Percentiles rank a stretch among this genome's conserved stretches.
These are phyloP conservation scores for Rhinogobio ventralis DNA, from an alignment of 2,797 vertebrate species.

Conservation along the genomic window DNA sequence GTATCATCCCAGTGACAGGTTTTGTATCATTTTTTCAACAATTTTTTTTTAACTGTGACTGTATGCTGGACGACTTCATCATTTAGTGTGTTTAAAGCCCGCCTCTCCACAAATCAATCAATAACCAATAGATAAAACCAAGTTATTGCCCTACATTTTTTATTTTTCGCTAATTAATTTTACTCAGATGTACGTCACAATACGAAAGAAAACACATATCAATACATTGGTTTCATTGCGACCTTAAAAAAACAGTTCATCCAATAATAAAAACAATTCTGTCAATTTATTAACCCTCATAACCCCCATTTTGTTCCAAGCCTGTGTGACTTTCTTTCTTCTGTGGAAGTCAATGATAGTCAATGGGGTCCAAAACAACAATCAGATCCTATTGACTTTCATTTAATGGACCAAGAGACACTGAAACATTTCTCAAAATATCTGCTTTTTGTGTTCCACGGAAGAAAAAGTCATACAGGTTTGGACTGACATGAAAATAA, in stretches of 20 bases:
- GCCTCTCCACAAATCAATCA: background rate
- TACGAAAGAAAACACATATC: background rate
- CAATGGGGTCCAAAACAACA: background rate
- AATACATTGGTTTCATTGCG: background rate
- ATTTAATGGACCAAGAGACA: too few species aligned
- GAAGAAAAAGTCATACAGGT: background rate
- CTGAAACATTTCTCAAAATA: background rate
- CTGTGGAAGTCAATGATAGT: background rate
- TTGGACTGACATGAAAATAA: background rate
- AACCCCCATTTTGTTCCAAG: background rate
- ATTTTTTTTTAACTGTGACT: background rate
- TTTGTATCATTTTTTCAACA: background rate
- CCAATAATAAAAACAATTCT: background rate
- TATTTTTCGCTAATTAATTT: background rate
- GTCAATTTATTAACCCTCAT: background rate
- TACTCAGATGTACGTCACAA: background rate
- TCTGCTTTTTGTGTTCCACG: background rate
- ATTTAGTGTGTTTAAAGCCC: background rate
- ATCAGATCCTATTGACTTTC: background rate
- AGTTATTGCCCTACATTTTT: background rate
- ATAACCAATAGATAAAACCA: background rate
- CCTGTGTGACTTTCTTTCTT: background rate
- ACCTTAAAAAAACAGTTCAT: background rate
- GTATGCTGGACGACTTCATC: background rate
- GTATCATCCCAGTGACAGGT: too few species aligned